Evolutionary conservation across 2,888 invertebrate species (phyloP).

Genomic region (Pachycephus smyrnensis): DNA sequence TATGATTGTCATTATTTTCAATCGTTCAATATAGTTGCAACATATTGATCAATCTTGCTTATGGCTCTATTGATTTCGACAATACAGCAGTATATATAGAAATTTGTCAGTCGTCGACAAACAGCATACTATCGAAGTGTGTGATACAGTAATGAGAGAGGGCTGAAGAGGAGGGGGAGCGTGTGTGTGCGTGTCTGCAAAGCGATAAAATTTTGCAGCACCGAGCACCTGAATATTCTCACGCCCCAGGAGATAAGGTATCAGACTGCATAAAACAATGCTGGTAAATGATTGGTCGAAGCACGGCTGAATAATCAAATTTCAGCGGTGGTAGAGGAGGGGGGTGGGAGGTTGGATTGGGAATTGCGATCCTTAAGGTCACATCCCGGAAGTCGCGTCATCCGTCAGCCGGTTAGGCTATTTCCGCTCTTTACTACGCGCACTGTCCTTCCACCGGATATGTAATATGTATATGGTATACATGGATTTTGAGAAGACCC

Average conservation of each 20-base stretch:
- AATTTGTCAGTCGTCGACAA: too few relatives aligned
- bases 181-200: not conserved
- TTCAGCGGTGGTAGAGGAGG: slow-evolving; percentile 21
- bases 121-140: not conserved
- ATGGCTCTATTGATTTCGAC: too few relatives aligned
- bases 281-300: not conserved
- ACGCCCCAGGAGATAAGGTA: slow-evolving; percentile 3
- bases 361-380: slow-evolving; percentile 35
- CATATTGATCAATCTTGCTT: not conserved
- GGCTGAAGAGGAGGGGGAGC: too few relatives aligned
- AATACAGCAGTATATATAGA: too few relatives aligned
- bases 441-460: slow-evolving; percentile 16
- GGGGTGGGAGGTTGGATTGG: not conserved
- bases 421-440: not conserved
- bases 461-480: not conserved
- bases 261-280: not conserved
- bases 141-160: not conserved
- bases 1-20: not conserved
- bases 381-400: slow-evolving; percentile 51
- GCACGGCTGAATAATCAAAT: slow-evolving; percentile 39
- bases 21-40: not conserved
- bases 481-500: not conserved
- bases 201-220: slow-evolving; percentile 24
- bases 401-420: slow-evolving; percentile 12
- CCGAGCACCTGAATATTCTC: slow-evolving; percentile 20